A percentile compares a stretch with the other conserved stretches of the same genome.
Conservation (phyloP, 1,140 invertebrate species). For the Eciton burchellii region DNA sequence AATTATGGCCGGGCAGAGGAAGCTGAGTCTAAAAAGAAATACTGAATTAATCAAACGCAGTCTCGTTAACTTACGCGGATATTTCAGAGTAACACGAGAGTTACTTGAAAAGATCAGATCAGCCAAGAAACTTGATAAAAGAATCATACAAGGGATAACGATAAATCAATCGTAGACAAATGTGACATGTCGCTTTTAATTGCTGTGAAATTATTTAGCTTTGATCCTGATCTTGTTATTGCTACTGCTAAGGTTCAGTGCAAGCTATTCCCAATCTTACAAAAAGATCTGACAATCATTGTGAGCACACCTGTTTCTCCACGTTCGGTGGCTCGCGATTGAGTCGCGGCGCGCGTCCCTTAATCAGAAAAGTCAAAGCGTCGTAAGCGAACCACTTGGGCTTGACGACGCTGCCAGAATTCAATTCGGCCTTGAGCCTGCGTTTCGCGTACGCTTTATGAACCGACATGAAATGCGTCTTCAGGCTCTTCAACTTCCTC, state of each 20-base stretch:
- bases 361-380: slow-evolving; percentile 52
- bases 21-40: slow-evolving; percentile 20
- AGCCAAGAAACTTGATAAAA: not conserved
- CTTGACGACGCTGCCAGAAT: slow-evolving; percentile 8
- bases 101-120: not conserved
- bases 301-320: slow-evolving; percentile 50
- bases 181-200: not conserved
- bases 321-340: slow-evolving; percentile 33
- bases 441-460: slow-evolving; percentile 56
- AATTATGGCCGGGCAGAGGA: not conserved
- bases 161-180: not conserved
- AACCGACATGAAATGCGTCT: slow-evolving; percentile 63
- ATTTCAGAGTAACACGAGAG: not conserved
- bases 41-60: slow-evolving; percentile 12
- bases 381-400: slow-evolving; percentile 65
- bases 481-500: slow-evolving; percentile 61
- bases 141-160: not conserved
- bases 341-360: slow-evolving; percentile 18
- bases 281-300: not conserved
- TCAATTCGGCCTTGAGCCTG: slow-evolving; percentile 31
- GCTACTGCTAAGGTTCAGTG: not conserved
- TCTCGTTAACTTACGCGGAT: not conserved
- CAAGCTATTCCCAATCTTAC: not conserved
- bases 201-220: not conserved
- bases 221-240: not conserved